Evolutionary conservation across 2,113 vertebrate species (phyloP).

Genomic region (Notarius quadriscutis): DNA sequence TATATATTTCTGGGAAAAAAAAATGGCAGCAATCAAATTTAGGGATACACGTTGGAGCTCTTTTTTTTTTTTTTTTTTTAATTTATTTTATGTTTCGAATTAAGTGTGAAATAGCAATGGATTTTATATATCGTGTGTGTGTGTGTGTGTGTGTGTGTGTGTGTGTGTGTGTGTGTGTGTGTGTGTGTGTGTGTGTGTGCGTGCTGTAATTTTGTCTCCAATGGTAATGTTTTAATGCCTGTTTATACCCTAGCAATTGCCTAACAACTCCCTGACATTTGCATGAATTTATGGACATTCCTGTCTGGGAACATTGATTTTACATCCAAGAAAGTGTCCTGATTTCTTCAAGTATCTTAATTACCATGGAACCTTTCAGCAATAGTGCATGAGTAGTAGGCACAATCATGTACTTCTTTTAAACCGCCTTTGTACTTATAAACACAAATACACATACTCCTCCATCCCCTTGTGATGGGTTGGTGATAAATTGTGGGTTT

Average conservation of each 20-base stretch:
- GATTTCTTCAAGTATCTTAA: slow-evolving; percentile 46
- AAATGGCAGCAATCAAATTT: no score
- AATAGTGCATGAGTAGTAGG: slow-evolving; percentile 25
- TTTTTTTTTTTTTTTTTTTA: no score
- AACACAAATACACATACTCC: slow-evolving; percentile 10
- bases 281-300: slow-evolving; percentile 27
- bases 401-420: background rate
- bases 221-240: slow-evolving; percentile 10
- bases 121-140: background rate
- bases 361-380: slow-evolving; percentile 41
- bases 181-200: slow-evolving; percentile 14
- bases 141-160: slow-evolving; percentile 17
- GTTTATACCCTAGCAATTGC: slow-evolving; percentile 12
- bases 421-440: slow-evolving; percentile 1
- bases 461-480: slow-evolving; percentile 41
- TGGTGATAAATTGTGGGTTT: slow-evolving; percentile 69
- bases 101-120: no score
- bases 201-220: slow-evolving; percentile 1
- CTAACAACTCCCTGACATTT: background rate
- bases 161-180: slow-evolving; percentile 9
- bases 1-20: no score
- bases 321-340: slow-evolving; percentile 33
- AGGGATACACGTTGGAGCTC: no score
- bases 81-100: no score
- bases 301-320: slow-evolving; percentile 30